Evolutionary conservation across 2,888 invertebrate species (phyloP).

Genomic region (Cerceris ruficornis): DNA sequence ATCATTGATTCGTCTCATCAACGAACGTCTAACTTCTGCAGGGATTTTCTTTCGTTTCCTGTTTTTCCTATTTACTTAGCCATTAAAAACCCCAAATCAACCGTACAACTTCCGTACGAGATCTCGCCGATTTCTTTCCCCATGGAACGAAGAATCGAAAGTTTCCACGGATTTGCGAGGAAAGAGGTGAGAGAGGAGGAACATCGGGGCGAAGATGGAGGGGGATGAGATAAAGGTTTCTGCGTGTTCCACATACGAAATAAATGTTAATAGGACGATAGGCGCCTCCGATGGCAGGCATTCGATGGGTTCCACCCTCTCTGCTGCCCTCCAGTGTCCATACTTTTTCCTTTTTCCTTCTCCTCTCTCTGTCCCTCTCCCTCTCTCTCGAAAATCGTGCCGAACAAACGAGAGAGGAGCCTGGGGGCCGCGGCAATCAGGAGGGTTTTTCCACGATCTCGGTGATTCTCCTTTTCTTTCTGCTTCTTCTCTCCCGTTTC

Average conservation of each 20-base stretch:
- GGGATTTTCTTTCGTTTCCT: neutral
- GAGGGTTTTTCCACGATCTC: slow-evolving; percentile 64
- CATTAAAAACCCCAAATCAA: no score
- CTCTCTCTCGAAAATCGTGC: slow-evolving; percentile 49
- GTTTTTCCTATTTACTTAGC: no score
- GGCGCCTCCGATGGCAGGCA: slow-evolving; percentile 27
- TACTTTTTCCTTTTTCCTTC: slow-evolving; percentile 8
- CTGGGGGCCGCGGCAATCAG: slow-evolving; percentile 66
- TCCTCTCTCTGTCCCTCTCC: slow-evolving; percentile 16
- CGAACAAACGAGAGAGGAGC: slow-evolving; percentile 61
- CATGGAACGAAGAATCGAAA: neutral
- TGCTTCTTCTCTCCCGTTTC: slow-evolving; percentile 30
- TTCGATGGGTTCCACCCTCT: slow-evolving; percentile 36
- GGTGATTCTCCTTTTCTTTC: slow-evolving; percentile 52
- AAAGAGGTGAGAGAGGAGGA: neutral
- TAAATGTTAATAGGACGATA: slow-evolving; percentile 67
- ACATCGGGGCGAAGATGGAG: no score
- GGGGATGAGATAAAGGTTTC: slow-evolving; percentile 41
- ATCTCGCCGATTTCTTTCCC: neutral
- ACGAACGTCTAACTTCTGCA: neutral
- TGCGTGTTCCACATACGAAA: slow-evolving; percentile 59
- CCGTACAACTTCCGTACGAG: no score
- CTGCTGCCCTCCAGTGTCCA: slow-evolving; percentile 25
- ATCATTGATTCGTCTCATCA: neutral
- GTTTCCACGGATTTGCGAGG: neutral